These are phyloP conservation scores for Alviniconcha strummeri DNA, from an alignment of 2,888 invertebrate genomes.

Conservation along the genomic window DNA sequence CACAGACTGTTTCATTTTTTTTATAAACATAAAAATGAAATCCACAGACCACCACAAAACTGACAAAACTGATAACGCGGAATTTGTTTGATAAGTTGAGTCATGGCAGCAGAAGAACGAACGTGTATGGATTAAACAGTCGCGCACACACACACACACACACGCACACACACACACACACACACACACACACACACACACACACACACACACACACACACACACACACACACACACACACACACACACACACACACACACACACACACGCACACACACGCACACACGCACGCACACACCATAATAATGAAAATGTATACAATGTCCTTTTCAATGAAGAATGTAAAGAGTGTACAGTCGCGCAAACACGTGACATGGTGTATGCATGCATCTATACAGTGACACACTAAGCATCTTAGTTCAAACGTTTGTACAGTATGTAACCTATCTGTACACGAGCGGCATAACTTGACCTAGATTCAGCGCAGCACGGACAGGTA, in stretches of 20 bases:
- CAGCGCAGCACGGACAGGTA: no score
- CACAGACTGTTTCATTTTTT: neutral
- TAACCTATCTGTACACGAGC: no score
- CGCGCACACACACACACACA: neutral
- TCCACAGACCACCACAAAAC: neutral
- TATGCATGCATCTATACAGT: no score
- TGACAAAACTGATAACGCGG: neutral
- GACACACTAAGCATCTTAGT: no score
- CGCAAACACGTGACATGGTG: no score
- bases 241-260: constrained; percentile 1
- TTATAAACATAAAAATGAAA: neutral
- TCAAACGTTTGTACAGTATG: no score
- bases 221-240: neutral
- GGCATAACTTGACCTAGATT: no score
- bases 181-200: neutral
- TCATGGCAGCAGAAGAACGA: neutral
- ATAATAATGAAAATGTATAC: neutral
- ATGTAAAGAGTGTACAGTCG: neutral
- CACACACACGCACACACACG: neutral
- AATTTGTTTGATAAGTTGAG: neutral
- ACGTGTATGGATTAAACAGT: neutral
- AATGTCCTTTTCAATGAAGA: neutral
- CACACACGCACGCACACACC: neutral
- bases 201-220: neutral
- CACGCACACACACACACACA: constrained; percentile 1